Conservation (phyloP, 2,797 vertebrate genomes). For the Vultur gryphus region DNA sequence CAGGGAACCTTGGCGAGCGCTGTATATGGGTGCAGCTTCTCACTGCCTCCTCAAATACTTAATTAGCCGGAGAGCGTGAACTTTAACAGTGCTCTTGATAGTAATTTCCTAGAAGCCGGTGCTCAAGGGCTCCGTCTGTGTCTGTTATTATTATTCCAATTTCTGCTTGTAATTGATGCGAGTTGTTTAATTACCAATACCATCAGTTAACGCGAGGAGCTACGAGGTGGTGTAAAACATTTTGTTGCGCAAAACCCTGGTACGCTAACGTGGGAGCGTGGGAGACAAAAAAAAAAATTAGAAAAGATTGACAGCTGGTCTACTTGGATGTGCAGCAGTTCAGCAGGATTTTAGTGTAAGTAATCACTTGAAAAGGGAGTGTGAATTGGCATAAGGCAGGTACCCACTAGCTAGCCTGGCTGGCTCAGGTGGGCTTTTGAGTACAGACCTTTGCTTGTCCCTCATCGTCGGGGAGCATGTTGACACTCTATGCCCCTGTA, state of each 20-base stretch:
- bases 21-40: background rate
- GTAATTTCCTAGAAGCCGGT: background rate
- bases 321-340: background rate
- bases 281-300: background rate
- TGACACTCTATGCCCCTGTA: fast-evolving
- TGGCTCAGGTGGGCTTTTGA: background rate
- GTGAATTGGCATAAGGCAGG: background rate
- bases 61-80: background rate
- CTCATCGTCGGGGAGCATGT: fast-evolving
- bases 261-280: fast-evolving
- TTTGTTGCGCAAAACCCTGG: background rate
- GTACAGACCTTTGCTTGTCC: background rate
- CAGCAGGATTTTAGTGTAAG: background rate
- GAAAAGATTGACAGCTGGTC: background rate
- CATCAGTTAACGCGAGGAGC: background rate
- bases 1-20: fast-evolving
- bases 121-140: background rate
- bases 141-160: background rate
- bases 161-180: background rate
- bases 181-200: background rate
- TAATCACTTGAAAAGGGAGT: background rate
- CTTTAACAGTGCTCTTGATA: background rate
- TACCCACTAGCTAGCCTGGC: background rate
- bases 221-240: background rate
- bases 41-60: background rate